Conservation (phyloP, 2,797 vertebrate species). For the Sebastes paucispinis region DNA sequence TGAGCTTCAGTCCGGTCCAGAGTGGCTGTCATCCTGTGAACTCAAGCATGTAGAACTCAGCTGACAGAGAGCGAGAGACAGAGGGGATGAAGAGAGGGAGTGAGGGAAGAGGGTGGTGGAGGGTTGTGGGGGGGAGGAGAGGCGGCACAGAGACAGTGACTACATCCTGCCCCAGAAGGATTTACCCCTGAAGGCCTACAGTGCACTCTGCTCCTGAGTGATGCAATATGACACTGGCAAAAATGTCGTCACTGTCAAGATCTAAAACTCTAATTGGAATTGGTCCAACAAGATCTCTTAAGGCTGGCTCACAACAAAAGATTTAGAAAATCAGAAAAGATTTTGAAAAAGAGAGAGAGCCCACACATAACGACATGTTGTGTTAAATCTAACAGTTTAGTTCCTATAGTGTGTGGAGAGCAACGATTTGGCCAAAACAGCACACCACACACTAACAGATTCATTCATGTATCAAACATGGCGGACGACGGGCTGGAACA, state of each 20-base stretch:
- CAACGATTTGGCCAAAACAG: too few species aligned
- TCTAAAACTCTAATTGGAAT: neutral
- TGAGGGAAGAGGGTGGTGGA: neutral
- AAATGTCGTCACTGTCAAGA: neutral
- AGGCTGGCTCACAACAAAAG: too few species aligned
- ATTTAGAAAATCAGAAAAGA: too few species aligned
- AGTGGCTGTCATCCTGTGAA: conserved; percentile 67
- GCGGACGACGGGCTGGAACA: too few species aligned
- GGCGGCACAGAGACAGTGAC: conserved; percentile 1
- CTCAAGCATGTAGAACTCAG: conserved; percentile 53
- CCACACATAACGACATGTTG: too few species aligned
- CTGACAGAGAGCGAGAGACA: conserved; percentile 51
- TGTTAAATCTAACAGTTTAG: too few species aligned
- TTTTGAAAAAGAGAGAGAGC: too few species aligned
- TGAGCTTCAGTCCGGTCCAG: conserved; percentile 39
- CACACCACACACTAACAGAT: too few species aligned
- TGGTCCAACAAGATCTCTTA: neutral
- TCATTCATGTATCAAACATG: too few species aligned
- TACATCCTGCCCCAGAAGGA: conserved; percentile 28
- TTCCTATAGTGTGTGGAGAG: too few species aligned
- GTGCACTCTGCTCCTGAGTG: conserved; percentile 17
- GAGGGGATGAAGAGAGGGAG: neutral
- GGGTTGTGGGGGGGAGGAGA: neutral
- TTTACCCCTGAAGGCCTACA: conserved; percentile 54
- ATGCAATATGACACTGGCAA: neutral